Conservation (phyloP, 2,113 vertebrate species). For the Microcebus ravelobensis region DNA sequence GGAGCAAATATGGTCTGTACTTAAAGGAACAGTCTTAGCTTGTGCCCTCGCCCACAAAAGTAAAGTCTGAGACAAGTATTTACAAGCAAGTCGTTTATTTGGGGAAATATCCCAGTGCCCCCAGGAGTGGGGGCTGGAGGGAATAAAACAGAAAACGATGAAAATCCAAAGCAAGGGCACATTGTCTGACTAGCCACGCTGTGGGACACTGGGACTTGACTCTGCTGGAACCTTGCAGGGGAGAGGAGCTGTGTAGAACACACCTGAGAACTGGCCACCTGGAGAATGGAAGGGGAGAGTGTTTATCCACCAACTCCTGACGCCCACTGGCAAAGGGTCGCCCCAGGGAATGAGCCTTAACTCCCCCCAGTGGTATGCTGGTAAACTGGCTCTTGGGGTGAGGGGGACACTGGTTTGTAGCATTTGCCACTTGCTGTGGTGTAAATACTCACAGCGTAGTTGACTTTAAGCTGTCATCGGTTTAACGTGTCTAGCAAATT, state of each 20-base stretch:
- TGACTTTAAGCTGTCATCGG: background rate
- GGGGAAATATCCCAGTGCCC: background rate
- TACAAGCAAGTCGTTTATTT: background rate
- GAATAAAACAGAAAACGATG: background rate
- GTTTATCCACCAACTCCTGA: background rate
- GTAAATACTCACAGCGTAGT: background rate
- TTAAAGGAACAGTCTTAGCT: background rate
- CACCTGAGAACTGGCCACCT: background rate
- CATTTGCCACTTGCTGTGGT: background rate
- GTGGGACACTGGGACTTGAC: background rate
- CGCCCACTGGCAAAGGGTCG: background rate
- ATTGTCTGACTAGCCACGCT: background rate
- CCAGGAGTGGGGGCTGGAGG: background rate
- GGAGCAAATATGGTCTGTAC: background rate
- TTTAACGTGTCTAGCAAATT: background rate
- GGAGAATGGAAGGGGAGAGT: background rate
- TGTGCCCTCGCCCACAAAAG: background rate
- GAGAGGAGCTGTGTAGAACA: background rate
- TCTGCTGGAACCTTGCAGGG: background rate
- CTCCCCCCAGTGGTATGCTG: too few species aligned
- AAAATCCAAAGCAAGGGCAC: background rate
- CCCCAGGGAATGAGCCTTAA: background rate
- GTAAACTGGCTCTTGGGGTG: background rate
- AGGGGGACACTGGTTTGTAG: fast-evolving
- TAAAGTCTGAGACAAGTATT: background rate